Evolutionary conservation across 2,113 vertebrate genomes (phyloP).

Genomic region (Pteruthius melanotis): DNA sequence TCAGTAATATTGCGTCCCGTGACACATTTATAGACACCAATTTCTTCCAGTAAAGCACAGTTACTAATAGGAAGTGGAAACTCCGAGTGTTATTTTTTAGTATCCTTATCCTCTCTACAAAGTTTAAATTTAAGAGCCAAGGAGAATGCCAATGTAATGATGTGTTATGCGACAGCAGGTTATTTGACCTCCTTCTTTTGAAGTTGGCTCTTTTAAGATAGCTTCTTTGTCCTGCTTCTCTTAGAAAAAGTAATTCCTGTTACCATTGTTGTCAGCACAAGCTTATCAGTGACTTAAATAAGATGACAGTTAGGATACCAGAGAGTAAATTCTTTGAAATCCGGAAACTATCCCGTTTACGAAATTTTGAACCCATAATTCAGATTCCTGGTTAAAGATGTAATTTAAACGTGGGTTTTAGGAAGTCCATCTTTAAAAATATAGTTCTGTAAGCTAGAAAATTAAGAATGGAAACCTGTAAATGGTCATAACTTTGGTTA

Average conservation of each 20-base stretch:
- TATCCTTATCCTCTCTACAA: neutral
- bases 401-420: neutral
- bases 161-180: neutral
- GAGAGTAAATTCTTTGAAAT: slow-evolving; percentile 6
- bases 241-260: neutral
- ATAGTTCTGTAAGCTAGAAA: neutral
- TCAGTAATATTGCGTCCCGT: neutral
- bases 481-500: neutral
- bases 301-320: neutral
- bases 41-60: slow-evolving; percentile 15
- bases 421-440: neutral
- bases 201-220: slow-evolving; percentile 13
- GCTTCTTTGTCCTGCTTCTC: slow-evolving; percentile 13
- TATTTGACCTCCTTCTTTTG: slow-evolving; percentile 45
- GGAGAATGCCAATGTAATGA: neutral
- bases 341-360: neutral
- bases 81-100: neutral
- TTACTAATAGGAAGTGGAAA: slow-evolving; percentile 41
- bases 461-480: neutral
- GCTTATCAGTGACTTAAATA: slow-evolving; percentile 23
- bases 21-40: neutral
- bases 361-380: neutral
- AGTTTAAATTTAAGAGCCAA: slow-evolving; percentile 16
- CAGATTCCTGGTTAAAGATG: neutral
- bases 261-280: neutral